Evolutionary conservation across 2,888 invertebrate genomes (phyloP).

Genomic region (Hartigia nigra): DNA sequence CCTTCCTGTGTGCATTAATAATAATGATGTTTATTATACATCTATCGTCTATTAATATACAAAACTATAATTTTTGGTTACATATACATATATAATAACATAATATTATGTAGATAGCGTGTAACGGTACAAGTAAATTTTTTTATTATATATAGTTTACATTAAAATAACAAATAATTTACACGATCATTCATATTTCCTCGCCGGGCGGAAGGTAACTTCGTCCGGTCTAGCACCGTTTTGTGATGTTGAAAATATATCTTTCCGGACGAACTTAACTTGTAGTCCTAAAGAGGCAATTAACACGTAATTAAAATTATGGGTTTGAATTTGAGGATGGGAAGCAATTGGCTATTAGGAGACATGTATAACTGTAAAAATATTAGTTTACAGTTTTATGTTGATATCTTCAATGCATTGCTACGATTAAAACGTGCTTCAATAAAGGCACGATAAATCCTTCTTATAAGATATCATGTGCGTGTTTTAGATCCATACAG

Average conservation of each 20-base stretch:
- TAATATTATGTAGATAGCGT: conserved; percentile 41
- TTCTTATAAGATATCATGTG: conserved; percentile 1
- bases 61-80: conserved; percentile 65
- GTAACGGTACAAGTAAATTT: conserved; percentile 51
- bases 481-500: conserved; percentile 4
- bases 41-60: conserved; percentile 61
- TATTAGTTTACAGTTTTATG: conserved; percentile 1
- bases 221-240: conserved; percentile 48
- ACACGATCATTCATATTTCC: conserved; percentile 39
- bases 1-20: conserved; percentile 30
- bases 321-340: not conserved
- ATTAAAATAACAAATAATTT: conserved; percentile 60
- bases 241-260: conserved; percentile 45
- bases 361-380: conserved; percentile 11
- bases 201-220: conserved; percentile 33
- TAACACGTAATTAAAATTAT: conserved; percentile 5
- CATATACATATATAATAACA: conserved; percentile 53
- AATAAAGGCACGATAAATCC: conserved; percentile 6
- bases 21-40: conserved; percentile 61
- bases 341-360: conserved; percentile 3
- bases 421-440: conserved; percentile 3
- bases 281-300: conserved; percentile 1
- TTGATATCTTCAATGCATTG: conserved; percentile 3
- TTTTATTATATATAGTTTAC: conserved; percentile 35
- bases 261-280: conserved; percentile 36